These are phyloP conservation scores for Luscinia megarhynchos DNA, from an alignment of 2,797 vertebrate genomes.

Conservation along the genomic window DNA sequence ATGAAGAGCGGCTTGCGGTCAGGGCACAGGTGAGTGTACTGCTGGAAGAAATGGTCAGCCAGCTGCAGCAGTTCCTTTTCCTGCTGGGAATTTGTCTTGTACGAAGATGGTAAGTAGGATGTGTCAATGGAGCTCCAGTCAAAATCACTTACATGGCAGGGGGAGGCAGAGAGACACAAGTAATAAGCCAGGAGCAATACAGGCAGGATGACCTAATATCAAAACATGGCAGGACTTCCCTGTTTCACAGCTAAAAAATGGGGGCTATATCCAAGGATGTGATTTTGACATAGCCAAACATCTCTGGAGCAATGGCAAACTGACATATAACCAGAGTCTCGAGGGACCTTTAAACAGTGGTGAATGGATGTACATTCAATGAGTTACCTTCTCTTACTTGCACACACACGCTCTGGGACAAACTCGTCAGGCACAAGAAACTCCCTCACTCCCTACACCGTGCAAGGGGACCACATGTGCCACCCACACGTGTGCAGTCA, in stretches of 20 bases:
- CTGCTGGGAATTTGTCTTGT: constrained; percentile 79
- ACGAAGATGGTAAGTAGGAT: constrained; percentile 75
- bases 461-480: background rate
- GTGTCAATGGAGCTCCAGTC: constrained; percentile 51
- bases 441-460: fast-evolving
- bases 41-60: constrained; percentile 81
- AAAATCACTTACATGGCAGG: background rate
- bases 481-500: fast-evolving
- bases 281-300: background rate
- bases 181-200: background rate
- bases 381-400: background rate
- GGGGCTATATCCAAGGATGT: background rate
- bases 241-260: background rate
- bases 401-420: background rate
- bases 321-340: background rate
- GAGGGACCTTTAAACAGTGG: background rate
- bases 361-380: background rate
- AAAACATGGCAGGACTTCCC: background rate
- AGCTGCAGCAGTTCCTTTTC: constrained; percentile 81
- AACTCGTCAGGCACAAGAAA: background rate
- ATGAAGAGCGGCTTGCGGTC: constrained; percentile 85
- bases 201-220: background rate
- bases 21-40: constrained; percentile 84
- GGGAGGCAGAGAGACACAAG: background rate
- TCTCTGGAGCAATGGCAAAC: background rate